These are phyloP conservation scores for Marmota flaviventris DNA, from an alignment of 2,113 vertebrate genomes.

Conservation along the genomic window DNA sequence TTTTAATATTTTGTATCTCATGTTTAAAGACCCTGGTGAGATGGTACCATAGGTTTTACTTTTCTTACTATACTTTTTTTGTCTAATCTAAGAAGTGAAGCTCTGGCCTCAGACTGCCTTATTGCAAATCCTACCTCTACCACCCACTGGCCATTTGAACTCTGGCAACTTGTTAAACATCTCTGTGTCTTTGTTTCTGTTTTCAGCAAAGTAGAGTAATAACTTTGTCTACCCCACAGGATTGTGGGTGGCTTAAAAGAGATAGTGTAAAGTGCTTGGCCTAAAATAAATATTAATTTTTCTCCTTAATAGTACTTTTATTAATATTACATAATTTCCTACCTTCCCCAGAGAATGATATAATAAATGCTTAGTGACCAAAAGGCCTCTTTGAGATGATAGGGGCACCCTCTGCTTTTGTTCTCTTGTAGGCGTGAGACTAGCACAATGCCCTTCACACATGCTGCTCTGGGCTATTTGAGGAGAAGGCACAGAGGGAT, in stretches of 20 bases:
- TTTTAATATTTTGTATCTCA: slow-evolving; percentile 37
- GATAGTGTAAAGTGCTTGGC: not conserved
- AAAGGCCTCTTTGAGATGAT: not conserved
- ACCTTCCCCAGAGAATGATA: not conserved
- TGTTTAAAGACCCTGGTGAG: slow-evolving; percentile 49
- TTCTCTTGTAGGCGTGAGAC: not conserved
- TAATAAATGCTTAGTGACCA: not conserved
- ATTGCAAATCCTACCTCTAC: not conserved
- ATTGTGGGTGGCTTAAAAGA: not conserved
- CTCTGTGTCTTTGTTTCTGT: not conserved
- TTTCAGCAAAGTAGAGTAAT: slow-evolving; percentile 20
- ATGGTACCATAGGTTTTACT: not conserved
- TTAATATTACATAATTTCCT: not conserved
- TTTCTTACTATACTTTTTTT: slow-evolving; percentile 11
- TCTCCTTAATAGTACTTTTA: not conserved
- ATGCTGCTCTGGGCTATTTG: not conserved
- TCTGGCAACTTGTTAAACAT: not conserved
- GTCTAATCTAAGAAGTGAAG: not conserved
- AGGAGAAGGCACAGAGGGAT: not conserved
- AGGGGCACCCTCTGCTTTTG: not conserved
- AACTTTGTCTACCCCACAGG: not conserved
- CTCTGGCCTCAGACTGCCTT: not conserved
- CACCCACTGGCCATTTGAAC: not conserved
- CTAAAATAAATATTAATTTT: not conserved
- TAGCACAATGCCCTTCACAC: not conserved